Conservation (phyloP, 1,140 invertebrate species). For the Bombus superbus region DNA sequence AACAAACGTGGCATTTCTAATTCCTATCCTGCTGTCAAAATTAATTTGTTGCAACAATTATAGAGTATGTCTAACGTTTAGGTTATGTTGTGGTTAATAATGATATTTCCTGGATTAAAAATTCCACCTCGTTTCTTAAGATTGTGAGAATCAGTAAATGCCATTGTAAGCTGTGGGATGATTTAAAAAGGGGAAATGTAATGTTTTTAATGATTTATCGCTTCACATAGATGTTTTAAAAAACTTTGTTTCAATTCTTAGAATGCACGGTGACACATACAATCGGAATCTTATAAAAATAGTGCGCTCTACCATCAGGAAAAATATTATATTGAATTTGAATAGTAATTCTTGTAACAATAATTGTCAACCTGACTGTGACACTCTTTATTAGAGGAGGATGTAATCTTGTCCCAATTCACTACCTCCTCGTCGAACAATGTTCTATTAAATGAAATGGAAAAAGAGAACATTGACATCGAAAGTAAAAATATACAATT, state of each 20-base stretch:
- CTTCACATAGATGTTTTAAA: background rate
- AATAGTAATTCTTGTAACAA: background rate
- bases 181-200: background rate
- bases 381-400: background rate
- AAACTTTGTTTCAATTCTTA: background rate
- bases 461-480: background rate
- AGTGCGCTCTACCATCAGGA: background rate
- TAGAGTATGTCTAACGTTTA: background rate
- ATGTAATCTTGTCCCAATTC: background rate
- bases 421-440: too few relatives aligned
- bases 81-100: background rate
- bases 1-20: background rate
- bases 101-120: background rate
- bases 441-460: background rate
- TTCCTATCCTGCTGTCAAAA: background rate
- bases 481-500: background rate
- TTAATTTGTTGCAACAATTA: background rate
- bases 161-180: background rate
- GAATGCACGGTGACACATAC: background rate
- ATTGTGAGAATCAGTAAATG: background rate
- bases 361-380: background rate
- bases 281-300: background rate
- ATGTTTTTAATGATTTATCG: background rate
- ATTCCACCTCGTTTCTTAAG: background rate
- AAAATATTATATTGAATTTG: background rate